A percentile compares a stretch with the other conserved stretches of the same genome.
Conservation (phyloP, 2,113 vertebrate species). For the Myocastor coypus region DNA sequence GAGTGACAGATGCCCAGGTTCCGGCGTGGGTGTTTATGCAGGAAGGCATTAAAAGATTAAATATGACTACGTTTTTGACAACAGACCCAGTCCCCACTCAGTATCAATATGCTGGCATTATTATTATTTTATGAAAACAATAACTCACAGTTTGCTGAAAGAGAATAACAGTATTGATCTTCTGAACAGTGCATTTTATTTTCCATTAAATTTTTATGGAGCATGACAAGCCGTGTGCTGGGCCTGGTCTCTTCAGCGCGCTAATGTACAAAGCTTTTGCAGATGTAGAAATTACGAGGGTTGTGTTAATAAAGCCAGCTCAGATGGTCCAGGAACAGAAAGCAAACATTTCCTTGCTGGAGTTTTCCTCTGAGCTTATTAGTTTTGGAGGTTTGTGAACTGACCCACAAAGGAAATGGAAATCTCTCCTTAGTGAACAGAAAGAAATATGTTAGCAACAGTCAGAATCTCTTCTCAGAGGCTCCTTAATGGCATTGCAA, state of each 20-base stretch:
- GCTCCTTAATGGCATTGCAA: neutral
- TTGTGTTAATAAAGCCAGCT: neutral
- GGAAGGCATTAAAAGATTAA: neutral
- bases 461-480: neutral
- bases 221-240: constrained; percentile 63
- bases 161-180: constrained; percentile 80
- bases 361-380: constrained; percentile 51
- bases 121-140: constrained; percentile 77
- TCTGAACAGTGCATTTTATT: constrained; percentile 72
- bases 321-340: neutral
- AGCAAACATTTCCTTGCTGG: constrained; percentile 43
- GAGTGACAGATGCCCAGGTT: constrained; percentile 37
- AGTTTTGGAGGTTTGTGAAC: constrained; percentile 56
- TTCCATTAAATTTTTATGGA: constrained; percentile 79
- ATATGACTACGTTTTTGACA: neutral
- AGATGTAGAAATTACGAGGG: neutral
- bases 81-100: constrained; percentile 2
- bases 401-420: constrained; percentile 67
- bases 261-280: neutral
- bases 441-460: neutral
- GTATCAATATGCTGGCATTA: constrained; percentile 15
- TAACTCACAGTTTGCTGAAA: constrained; percentile 75
- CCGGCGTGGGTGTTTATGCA: neutral
- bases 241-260: constrained; percentile 45
- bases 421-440: constrained; percentile 32